Conservation (phyloP, 1,140 invertebrate species). For the Megalopta genalis region DNA sequence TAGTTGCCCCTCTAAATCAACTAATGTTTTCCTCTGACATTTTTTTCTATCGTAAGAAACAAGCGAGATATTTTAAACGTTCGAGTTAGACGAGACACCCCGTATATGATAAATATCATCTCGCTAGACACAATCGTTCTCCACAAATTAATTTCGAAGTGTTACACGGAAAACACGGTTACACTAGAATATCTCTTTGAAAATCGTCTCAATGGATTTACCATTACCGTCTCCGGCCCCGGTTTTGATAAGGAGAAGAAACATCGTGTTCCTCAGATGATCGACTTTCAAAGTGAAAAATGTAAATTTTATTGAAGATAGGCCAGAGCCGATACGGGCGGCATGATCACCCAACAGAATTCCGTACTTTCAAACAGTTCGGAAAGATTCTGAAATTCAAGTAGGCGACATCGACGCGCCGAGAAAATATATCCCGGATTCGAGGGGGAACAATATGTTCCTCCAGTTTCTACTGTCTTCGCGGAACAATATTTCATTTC, state of each 20-base stretch:
- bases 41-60: no score
- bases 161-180: no score
- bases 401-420: background rate
- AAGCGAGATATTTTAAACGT: no score
- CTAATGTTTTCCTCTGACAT: no score
- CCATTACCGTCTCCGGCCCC: no score
- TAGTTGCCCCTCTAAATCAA: no score
- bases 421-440: conserved; percentile 8
- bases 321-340: background rate
- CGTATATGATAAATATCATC: no score
- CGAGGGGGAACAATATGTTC: conserved; percentile 14
- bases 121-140: no score
- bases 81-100: no score
- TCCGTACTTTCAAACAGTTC: background rate
- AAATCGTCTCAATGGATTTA: no score
- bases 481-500: conserved; percentile 22
- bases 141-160: no score
- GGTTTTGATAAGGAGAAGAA: background rate
- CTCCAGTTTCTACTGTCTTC: conserved; percentile 8
- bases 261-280: background rate
- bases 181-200: no score
- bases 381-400: conserved; percentile 23
- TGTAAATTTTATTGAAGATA: background rate
- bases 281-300: background rate
- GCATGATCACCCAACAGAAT: background rate